These are phyloP conservation scores for Drosophila mettleri DNA, from an alignment of 2,888 invertebrate genomes.

Conservation along the genomic window DNA sequence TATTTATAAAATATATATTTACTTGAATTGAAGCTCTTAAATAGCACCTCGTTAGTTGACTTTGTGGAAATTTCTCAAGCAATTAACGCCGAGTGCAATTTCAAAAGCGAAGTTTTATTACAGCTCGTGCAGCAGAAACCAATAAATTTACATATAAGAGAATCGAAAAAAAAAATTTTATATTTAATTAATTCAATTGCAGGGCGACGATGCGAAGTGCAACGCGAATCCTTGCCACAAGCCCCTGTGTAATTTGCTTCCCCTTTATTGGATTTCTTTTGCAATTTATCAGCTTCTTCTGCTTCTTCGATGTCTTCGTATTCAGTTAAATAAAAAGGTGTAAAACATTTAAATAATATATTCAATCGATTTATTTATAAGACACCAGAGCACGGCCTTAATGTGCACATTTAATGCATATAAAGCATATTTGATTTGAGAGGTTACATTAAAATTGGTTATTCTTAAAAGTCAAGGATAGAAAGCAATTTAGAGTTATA, in stretches of 20 bases:
- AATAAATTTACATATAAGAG: conserved; percentile 50
- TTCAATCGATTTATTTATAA: conserved; percentile 1
- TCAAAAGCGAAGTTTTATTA: conserved; percentile 28
- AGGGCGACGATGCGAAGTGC: conserved; percentile 28
- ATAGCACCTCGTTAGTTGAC: conserved; percentile 33
- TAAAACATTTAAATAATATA: conserved; percentile 13
- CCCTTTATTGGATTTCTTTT: conserved; percentile 22
- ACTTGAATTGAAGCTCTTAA: neutral
- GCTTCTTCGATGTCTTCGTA: conserved; percentile 8
- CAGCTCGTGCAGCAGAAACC: conserved; percentile 32
- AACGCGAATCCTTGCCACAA: conserved; percentile 2
- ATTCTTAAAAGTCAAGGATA: too few relatives aligned
- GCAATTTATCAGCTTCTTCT: neutral
- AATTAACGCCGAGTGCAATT: conserved; percentile 37
- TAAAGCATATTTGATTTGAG: neutral
- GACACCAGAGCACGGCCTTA: neutral
- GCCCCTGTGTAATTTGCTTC: conserved; percentile 7
- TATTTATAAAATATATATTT: too few relatives aligned
- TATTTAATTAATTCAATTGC: conserved; percentile 58
- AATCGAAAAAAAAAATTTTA: conserved; percentile 19
- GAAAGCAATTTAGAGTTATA: too few relatives aligned
- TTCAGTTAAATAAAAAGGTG: conserved; percentile 7
- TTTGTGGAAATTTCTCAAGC: conserved; percentile 32
- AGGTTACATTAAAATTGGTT: too few relatives aligned
- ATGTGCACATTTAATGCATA: neutral